Evolutionary conservation across 2,888 invertebrate genomes (phyloP).

Genomic region (Marronus borbonicus): DNA sequence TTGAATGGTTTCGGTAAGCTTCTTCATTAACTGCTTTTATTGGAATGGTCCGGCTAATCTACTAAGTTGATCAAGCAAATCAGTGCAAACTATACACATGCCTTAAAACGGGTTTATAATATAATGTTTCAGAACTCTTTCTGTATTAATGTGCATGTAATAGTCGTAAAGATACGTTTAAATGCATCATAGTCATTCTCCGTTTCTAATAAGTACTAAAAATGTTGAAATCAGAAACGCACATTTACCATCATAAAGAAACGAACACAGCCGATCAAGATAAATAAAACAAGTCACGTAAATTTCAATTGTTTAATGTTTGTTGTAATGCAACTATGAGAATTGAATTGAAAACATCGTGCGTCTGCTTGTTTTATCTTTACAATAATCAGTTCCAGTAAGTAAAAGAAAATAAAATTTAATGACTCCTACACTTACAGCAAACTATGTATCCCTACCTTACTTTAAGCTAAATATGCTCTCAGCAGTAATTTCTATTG

Average conservation of each 20-base stretch:
- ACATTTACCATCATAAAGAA: conserved; percentile 11
- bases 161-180: background rate
- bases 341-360: background rate
- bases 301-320: conserved; percentile 13
- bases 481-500: no score
- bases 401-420: background rate
- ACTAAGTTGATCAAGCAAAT: no score
- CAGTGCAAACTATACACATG: background rate
- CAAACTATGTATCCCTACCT: no score
- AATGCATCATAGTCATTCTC: background rate
- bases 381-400: background rate
- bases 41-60: background rate
- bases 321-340: background rate
- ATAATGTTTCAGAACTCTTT: background rate
- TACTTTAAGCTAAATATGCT: no score
- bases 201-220: background rate
- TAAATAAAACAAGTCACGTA: conserved; percentile 4
- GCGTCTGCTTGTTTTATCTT: background rate
- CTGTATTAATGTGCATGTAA: background rate
- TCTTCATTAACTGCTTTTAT: conserved; percentile 8
- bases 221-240: background rate
- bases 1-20: conserved; percentile 79
- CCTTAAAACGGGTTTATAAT: background rate
- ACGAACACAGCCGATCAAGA: background rate
- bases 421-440: no score